Base-by-base conservation (phyloP, 2,888 invertebrate genomes). In the Carpatolechia fugitivella region DNA sequence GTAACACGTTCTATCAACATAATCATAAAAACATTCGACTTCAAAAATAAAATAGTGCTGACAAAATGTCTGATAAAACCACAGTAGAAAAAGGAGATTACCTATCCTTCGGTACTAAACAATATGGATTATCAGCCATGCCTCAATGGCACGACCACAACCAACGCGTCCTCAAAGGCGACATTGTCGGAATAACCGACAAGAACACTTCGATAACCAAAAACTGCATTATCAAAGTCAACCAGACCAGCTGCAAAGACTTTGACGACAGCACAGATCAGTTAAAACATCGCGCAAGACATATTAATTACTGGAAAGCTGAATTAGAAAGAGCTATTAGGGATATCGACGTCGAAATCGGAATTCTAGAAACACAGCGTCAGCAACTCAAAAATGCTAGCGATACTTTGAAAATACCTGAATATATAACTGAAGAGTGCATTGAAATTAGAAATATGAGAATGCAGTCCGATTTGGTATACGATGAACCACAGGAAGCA, bases 401-500 rank as follows among this genome's bases (percentile, higher is more conserved):
- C 67, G 82, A 82, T 13, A 74, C 76, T 0, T 54, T 86, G 0
- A 89, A 80, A 50, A 80, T 76, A 56, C 87, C 82, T 0, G 76
- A 83, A 54, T 78, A 77, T 50, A 82, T 89, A 64, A 93, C 92
- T 0, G 93, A 93, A 7, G 95, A 96, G 77, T 95, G 95, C 65
- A 74, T 96, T 11, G 92, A 93, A 52, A 76, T 94, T 29, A 89
- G 96, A 63, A 86, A 93, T 0, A 91, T 92, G 8, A 91, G 96
- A 50, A 91, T 95, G 65, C 95, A 95, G 65, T 92, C 93, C 0
- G 96, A 96, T 76, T 78, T 95, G 1, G 93, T 95, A 0, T 91
- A 94, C 38, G 96, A 96, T 68, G 91, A 92, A 52, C 93, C 95
- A 0, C 95, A 96, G 80, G 94, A 95, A 62, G 94, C 95, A 65